Conservation (phyloP, 2,113 vertebrate species). For the Vulpes ferrilata region DNA sequence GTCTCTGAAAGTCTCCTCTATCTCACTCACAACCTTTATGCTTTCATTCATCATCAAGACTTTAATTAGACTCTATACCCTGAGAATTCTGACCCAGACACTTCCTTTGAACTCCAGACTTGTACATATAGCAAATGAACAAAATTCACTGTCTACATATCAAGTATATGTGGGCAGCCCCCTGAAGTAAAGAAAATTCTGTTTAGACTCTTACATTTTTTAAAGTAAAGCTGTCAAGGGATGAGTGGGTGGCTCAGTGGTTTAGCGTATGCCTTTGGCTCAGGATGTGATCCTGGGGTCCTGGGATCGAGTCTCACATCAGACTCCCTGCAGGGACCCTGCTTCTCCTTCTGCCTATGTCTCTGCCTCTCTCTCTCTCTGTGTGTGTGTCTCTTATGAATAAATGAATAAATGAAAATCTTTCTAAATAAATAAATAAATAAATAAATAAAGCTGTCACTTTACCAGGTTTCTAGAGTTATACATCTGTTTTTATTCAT, state of each 20-base stretch:
- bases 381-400: no score
- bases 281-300: no score
- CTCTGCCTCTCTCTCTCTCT: no score
- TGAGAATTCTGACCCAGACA: not conserved
- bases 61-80: not conserved
- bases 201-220: not conserved
- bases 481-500: not conserved
- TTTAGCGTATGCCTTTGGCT: no score
- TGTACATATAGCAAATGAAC: not conserved
- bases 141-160: not conserved
- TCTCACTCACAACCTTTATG: not conserved
- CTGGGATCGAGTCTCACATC: no score
- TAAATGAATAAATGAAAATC: no score
- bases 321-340: no score
- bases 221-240: not conserved
- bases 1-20: not conserved
- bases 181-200: not conserved
- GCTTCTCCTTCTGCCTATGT: no score
- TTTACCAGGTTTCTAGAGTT: not conserved
- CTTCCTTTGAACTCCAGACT: not conserved
- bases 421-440: no score
- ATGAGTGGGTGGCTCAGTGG: no score
- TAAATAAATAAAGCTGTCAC: not conserved
- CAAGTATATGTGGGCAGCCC: not conserved
- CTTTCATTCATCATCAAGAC: not conserved